These are phyloP conservation scores for Drosophila vallismaia DNA, from an alignment of 2,888 invertebrate species.

Conservation along the genomic window DNA sequence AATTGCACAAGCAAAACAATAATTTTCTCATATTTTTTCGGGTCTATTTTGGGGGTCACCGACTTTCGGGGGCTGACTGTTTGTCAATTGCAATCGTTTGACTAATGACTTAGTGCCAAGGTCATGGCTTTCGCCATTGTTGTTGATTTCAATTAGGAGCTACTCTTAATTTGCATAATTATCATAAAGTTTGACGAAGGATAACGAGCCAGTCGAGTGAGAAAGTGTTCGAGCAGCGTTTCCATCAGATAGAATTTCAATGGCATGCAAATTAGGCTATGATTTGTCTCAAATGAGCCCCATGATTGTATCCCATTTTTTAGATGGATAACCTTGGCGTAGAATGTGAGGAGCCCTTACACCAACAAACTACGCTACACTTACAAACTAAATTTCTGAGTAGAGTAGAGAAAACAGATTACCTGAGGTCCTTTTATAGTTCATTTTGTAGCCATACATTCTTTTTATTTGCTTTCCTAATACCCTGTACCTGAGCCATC, in stretches of 20 bases:
- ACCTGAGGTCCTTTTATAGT: neutral
- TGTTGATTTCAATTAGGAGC: slow-evolving; percentile 69
- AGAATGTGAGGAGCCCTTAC: neutral
- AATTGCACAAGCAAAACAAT: slow-evolving; percentile 67
- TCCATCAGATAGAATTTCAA: slow-evolving; percentile 34
- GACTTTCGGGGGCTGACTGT: slow-evolving; percentile 4
- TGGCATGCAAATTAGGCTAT: slow-evolving; percentile 24
- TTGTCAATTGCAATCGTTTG: slow-evolving; percentile 59
- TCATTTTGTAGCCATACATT: neutral
- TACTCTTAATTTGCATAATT: slow-evolving; percentile 70
- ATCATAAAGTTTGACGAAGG: slow-evolving; percentile 71
- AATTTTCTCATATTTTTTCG: slow-evolving; percentile 49
- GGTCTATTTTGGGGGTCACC: slow-evolving; percentile 30
- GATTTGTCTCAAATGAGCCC: slow-evolving; percentile 14
- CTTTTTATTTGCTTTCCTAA: neutral
- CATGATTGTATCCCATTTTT: slow-evolving; percentile 3
- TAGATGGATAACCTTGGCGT: neutral
- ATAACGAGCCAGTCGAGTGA: slow-evolving; percentile 43
- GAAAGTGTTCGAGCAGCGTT: slow-evolving; percentile 36
- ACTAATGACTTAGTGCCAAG: slow-evolving; percentile 71
- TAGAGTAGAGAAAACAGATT: neutral
- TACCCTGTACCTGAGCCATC: neutral
- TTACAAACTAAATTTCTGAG: neutral
- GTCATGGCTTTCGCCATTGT: slow-evolving; percentile 47
- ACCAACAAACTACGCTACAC: too few relatives aligned